A percentile compares a stretch with the other conserved stretches of the same genome.
These are phyloP conservation scores for Ceryle rudis DNA, from an alignment of 2,797 vertebrate species.

Conservation along the genomic window DNA sequence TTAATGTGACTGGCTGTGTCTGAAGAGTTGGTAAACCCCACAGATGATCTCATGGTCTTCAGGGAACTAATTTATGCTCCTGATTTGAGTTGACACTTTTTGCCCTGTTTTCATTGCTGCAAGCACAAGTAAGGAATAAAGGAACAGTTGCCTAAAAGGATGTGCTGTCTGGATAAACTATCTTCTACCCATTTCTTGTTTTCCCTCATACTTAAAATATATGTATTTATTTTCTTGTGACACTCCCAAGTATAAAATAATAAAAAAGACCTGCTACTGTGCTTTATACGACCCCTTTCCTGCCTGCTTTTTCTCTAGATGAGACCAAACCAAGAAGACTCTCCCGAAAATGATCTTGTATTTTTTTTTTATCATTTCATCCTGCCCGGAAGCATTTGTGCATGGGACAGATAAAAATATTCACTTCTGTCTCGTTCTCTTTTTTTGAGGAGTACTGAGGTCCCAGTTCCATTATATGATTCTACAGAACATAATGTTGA, in stretches of 20 bases:
- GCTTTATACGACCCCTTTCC: not conserved
- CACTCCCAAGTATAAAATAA: not conserved
- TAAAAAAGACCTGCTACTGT: not conserved
- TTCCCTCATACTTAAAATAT: not conserved
- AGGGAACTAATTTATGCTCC: not conserved
- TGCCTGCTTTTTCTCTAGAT: not conserved
- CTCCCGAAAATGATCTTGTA: not conserved
- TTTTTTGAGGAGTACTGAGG: not conserved
- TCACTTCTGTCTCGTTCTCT: not conserved
- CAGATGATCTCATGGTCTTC: not conserved
- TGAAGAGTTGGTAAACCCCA: not conserved
- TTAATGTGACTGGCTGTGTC: not conserved
- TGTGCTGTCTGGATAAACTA: not conserved
- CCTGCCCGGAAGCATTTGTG: not conserved
- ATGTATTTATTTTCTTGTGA: not conserved
- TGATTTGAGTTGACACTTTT: not conserved
- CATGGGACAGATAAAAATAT: not conserved
- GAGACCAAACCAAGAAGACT: not conserved
- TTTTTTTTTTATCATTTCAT: not conserved
- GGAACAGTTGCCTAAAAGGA: not conserved
- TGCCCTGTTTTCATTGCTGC: not conserved
- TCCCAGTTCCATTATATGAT: not conserved
- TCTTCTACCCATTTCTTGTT: not conserved
- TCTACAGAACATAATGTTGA: not conserved
- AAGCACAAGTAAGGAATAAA: not conserved